Percentiles rank a stretch among this genome's conserved stretches.
These are phyloP conservation scores for Microtus montanus DNA, from an alignment of 2,113 vertebrate genomes.

Conservation along the genomic window DNA sequence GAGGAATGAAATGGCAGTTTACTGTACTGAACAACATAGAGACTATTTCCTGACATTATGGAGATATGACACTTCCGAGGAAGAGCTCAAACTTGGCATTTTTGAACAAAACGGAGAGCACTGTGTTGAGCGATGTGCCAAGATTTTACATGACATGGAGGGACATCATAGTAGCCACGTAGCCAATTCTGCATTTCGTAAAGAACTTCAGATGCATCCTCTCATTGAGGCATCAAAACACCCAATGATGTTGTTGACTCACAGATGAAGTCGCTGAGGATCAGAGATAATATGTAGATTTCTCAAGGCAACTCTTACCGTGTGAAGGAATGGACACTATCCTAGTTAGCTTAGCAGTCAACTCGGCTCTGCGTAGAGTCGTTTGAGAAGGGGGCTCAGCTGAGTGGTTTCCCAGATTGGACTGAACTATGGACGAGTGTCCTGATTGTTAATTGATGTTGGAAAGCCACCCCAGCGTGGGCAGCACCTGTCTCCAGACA, in stretches of 20 bases:
- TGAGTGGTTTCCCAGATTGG: background rate
- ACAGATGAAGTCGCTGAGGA: background rate
- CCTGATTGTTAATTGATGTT: background rate
- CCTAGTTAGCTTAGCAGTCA: background rate
- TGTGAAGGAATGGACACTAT: background rate
- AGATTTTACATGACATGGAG: background rate
- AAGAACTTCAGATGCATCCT: constrained; percentile 11
- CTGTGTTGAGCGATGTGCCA: background rate
- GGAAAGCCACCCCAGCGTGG: background rate
- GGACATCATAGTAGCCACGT: background rate
- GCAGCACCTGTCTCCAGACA: background rate
- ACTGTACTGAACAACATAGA: background rate
- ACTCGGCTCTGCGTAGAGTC: background rate
- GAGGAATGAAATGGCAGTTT: background rate
- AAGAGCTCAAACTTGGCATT: background rate
- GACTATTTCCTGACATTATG: background rate
- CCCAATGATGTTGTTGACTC: background rate
- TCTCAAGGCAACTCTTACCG: background rate
- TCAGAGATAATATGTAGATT: background rate
- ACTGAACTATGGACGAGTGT: background rate
- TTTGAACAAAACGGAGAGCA: background rate
- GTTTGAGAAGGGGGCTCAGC: background rate
- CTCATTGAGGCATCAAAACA: constrained; percentile 4
- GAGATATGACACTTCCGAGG: background rate
- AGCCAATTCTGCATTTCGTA: background rate